Evolutionary conservation across 2,113 vertebrate species (phyloP).

Genomic region (Xiphorhynchus elegans): DNA sequence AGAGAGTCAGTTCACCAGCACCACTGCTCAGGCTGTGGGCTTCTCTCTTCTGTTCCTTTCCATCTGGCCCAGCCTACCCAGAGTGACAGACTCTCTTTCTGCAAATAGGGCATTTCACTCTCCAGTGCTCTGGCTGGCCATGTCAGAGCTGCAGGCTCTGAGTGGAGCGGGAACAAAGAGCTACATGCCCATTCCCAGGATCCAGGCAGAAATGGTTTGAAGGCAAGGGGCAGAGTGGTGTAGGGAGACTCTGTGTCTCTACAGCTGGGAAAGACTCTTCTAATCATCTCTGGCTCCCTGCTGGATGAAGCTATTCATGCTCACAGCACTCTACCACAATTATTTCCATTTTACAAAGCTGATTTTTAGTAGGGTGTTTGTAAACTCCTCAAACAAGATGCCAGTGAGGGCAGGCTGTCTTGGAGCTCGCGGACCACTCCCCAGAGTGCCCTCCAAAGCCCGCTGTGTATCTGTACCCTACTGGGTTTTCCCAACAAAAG

Average conservation of each 20-base stretch:
- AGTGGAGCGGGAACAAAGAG: not conserved
- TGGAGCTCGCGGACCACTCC: not conserved
- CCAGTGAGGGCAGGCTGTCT: not conserved
- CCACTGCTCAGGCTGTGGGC: not conserved
- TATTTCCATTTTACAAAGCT: slow-evolving; percentile 22
- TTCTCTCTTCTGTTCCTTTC: not conserved
- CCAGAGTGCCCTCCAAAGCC: not conserved
- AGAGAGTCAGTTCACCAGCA: not conserved
- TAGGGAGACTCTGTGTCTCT: not conserved
- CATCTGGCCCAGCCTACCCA: not conserved
- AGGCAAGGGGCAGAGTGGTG: not conserved
- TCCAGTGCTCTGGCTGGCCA: not conserved
- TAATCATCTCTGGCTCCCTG: not conserved
- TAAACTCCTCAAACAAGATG: not conserved
- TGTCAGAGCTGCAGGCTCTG: not conserved
- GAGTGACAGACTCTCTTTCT: not conserved
- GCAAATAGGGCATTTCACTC: not conserved
- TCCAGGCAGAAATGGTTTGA: not conserved
- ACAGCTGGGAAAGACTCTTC: not conserved
- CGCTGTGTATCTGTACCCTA: not conserved
- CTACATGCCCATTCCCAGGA: not conserved
- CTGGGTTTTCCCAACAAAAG: not conserved
- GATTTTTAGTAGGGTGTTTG: not conserved
- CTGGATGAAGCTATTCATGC: not conserved
- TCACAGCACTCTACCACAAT: not conserved